These are phyloP conservation scores for Tautogolabrus adspersus DNA, from an alignment of 2,113 vertebrate genomes.

Conservation along the genomic window DNA sequence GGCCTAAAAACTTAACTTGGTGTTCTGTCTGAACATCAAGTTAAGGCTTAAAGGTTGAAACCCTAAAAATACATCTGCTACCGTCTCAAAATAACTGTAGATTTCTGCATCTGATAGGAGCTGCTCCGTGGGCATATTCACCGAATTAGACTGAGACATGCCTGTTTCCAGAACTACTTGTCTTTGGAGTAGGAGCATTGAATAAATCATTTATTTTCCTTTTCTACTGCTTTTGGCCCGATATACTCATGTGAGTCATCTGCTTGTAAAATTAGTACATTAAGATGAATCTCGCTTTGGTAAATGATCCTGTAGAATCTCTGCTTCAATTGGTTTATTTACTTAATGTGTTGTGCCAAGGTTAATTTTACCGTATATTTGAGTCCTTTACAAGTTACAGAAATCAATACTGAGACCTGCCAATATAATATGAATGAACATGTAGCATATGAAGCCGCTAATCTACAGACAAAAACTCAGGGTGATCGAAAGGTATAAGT, in stretches of 20 bases:
- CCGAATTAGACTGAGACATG: background rate
- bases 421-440: background rate
- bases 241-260: background rate
- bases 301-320: background rate
- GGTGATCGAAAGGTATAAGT: no score
- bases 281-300: background rate
- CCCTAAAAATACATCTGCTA: background rate
- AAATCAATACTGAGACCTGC: background rate
- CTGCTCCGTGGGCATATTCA: background rate
- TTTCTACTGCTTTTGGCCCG: background rate
- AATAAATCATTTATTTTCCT: background rate
- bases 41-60: background rate
- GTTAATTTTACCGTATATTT: conserved; percentile 7
- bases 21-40: background rate
- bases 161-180: background rate
- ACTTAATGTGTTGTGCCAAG: conserved; percentile 14
- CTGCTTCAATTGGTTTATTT: background rate
- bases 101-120: conserved; percentile 4
- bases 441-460: background rate
- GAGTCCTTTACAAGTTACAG: background rate
- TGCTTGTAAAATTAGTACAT: conserved; percentile 1
- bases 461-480: background rate
- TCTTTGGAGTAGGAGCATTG: no score
- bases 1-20: no score
- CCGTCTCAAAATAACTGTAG: background rate